Percentiles rank a stretch among this genome's conserved stretches.
Evolutionary conservation across 2,113 vertebrate genomes (phyloP).

Genomic region (Hyla sarda): DNA sequence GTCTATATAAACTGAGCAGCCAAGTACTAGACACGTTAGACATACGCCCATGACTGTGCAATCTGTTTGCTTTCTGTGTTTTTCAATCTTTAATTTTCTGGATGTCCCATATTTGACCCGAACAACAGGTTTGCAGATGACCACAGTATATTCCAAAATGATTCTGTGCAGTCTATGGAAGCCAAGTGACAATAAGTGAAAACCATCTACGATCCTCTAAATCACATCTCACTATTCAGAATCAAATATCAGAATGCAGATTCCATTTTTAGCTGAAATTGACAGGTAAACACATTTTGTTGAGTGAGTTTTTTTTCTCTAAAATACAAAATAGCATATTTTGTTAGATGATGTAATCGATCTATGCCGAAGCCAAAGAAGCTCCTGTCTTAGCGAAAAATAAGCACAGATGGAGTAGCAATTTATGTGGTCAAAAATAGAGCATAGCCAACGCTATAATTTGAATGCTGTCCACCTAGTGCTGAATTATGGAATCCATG

Average conservation of each 20-base stretch:
- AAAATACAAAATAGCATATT: background rate
- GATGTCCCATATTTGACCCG: background rate
- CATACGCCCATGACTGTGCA: background rate
- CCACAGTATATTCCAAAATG: background rate
- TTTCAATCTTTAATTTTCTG: conserved; percentile 32
- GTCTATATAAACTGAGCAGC: background rate
- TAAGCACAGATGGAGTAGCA: background rate
- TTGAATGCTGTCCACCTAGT: background rate
- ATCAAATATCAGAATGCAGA: conserved; percentile 13
- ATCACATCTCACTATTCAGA: conserved; percentile 7
- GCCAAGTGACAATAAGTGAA: conserved; percentile 4
- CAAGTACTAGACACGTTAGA: background rate
- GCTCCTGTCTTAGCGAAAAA: background rate
- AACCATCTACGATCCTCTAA: background rate
- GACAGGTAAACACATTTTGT: conserved; percentile 4
- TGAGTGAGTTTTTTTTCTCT: background rate
- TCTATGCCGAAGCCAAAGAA: background rate
- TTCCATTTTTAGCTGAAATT: conserved; percentile 8
- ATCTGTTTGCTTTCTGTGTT: conserved; percentile 12
- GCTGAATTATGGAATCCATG: background rate
- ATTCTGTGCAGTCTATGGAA: background rate
- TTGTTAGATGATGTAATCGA: background rate
- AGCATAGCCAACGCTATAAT: background rate
- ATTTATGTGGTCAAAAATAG: background rate
- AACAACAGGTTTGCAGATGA: background rate